Evolutionary conservation across 2,888 invertebrate species (phyloP).

Genomic region (Chymomyza procnemis): DNA sequence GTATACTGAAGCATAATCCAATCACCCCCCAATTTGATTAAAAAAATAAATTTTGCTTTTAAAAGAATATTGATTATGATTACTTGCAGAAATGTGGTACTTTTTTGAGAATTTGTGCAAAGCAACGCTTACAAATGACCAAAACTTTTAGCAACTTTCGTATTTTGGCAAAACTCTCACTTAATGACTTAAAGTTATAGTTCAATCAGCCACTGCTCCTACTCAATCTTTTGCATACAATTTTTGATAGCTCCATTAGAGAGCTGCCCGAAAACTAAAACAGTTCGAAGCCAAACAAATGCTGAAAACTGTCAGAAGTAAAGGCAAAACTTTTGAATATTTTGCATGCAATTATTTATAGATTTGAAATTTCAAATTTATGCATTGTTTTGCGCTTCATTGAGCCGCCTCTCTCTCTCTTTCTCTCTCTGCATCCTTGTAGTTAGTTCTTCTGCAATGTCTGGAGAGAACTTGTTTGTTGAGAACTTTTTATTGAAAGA

Average conservation of each 20-base stretch:
- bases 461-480: too few relatives aligned
- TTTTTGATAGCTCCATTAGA: neutral
- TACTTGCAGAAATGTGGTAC: neutral
- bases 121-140: neutral
- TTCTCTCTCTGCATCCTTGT: neutral
- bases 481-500: neutral
- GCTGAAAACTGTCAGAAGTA: neutral
- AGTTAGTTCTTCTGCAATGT: too few relatives aligned
- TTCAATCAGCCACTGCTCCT: neutral
- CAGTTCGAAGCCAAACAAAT: neutral
- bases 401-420: neutral
- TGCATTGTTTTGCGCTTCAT: neutral
- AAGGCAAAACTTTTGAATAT: neutral
- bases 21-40: too few relatives aligned
- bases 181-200: neutral
- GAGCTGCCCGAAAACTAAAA: too few relatives aligned
- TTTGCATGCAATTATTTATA: neutral
- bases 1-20: too few relatives aligned
- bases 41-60: neutral
- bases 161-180: neutral
- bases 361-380: neutral
- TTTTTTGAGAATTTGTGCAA: neutral
- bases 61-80: neutral
- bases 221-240: neutral
- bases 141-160: neutral